Conservation (phyloP, 1,140 invertebrate genomes). For the Caerostris darwini region DNA sequence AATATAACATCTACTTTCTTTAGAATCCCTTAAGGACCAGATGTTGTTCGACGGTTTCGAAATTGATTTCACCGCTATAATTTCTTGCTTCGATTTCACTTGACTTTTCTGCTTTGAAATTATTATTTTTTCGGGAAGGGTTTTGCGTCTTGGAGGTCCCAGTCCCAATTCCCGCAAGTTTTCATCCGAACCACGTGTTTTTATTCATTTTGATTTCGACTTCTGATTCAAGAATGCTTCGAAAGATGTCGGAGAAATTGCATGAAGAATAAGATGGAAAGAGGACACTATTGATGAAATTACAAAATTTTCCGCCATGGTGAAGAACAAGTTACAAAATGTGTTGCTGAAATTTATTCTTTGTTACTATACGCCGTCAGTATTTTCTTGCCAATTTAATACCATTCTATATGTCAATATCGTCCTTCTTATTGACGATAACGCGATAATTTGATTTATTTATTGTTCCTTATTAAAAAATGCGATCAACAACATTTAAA, state of each 20-base stretch:
- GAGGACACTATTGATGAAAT: not conserved
- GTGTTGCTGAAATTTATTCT: too few relatives aligned
- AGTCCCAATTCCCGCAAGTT: conserved; percentile 5
- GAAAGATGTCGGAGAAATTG: not conserved
- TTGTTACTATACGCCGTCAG: too few relatives aligned
- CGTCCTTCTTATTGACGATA: too few relatives aligned
- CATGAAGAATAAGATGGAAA: not conserved
- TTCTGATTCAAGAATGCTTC: not conserved
- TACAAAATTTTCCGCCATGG: not conserved
- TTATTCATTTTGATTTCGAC: not conserved
- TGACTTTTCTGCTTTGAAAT: conserved; percentile 34
- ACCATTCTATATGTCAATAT: too few relatives aligned
- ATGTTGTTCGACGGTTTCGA: conserved; percentile 39
- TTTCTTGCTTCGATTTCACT: conserved; percentile 41
- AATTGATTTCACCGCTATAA: conserved; percentile 60
- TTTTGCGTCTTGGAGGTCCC: not conserved
- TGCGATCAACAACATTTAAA: too few relatives aligned
- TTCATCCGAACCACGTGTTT: conserved; percentile 1
- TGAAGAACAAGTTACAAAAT: not conserved
- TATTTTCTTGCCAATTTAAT: too few relatives aligned
- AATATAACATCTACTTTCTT: conserved; percentile 60
- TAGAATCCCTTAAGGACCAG: conserved; percentile 41
- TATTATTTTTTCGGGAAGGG: conserved; percentile 9
- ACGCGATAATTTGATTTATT: too few relatives aligned
- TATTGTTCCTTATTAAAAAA: too few relatives aligned